These are phyloP conservation scores for Gymnosoma rotundatum DNA, from an alignment of 2,888 invertebrate species.

Conservation along the genomic window DNA sequence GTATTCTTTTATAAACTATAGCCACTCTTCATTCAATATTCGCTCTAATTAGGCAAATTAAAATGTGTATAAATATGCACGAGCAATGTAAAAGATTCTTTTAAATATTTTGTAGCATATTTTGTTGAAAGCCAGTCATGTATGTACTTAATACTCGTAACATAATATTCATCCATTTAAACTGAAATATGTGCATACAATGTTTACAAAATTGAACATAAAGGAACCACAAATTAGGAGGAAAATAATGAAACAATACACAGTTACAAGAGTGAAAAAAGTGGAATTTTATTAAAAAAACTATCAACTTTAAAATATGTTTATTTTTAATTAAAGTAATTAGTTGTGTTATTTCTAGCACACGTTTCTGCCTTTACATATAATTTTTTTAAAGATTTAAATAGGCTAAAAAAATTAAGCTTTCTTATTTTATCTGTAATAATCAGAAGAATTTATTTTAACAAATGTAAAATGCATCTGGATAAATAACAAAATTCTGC, in stretches of 20 bases:
- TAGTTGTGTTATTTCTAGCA: no score
- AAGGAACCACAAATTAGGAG: not conserved
- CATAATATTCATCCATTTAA: not conserved
- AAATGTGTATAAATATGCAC: not conserved
- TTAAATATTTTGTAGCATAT: conserved; percentile 20
- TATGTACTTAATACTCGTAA: not conserved
- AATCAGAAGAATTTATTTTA: no score
- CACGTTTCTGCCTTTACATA: no score
- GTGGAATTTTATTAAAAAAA: no score
- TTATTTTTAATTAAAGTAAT: no score
- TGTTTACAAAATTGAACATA: not conserved
- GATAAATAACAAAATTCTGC: no score
- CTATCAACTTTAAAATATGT: no score
- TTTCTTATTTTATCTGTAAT: no score
- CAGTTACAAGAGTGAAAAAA: not conserved
- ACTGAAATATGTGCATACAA: not conserved
- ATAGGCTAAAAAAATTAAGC: no score
- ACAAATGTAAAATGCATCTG: no score
- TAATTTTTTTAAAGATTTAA: no score
- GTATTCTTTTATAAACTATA: conserved; percentile 8
- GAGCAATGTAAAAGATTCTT: conserved; percentile 15
- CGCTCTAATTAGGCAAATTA: conserved; percentile 28
- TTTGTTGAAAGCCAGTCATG: conserved; percentile 19
- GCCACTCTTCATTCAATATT: not conserved
- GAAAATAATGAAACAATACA: not conserved